These are phyloP conservation scores for Furcula furcula DNA, from an alignment of 2,888 invertebrate genomes.

Conservation along the genomic window DNA sequence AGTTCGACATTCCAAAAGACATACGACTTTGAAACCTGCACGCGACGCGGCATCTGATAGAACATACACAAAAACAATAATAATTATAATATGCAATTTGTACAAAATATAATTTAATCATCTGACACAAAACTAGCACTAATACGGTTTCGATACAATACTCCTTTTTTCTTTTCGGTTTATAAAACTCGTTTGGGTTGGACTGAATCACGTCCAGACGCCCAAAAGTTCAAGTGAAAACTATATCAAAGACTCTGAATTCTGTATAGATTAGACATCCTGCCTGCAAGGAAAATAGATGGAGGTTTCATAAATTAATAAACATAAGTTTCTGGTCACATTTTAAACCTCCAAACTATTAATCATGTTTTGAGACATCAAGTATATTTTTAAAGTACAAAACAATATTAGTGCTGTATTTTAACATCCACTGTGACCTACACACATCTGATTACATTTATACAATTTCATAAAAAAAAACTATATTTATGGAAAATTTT, in stretches of 20 bases:
- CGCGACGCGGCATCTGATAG: not conserved
- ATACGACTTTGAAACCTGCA: not conserved
- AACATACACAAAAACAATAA: not conserved
- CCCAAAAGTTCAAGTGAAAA: too few relatives aligned
- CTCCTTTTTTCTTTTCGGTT: too few relatives aligned
- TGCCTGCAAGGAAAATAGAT: too few relatives aligned
- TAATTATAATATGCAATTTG: not conserved
- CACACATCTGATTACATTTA: conserved; percentile 31
- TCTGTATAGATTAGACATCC: too few relatives aligned
- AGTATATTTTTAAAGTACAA: not conserved
- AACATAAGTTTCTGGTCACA: not conserved
- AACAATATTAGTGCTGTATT: not conserved
- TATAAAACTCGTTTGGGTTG: too few relatives aligned
- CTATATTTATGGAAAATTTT: conserved; percentile 17
- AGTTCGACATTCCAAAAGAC: not conserved
- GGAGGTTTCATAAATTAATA: not conserved
- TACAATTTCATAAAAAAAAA: conserved; percentile 32
- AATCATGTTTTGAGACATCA: not conserved
- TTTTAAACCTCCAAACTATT: not conserved
- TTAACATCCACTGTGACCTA: conserved; percentile 9
- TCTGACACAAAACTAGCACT: not conserved
- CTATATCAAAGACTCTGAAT: too few relatives aligned
- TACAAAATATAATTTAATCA: not conserved
- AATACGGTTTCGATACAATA: not conserved
- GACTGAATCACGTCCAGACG: too few relatives aligned